Conservation (phyloP, 2,888 invertebrate species). For the Cerastoderma edule region DNA sequence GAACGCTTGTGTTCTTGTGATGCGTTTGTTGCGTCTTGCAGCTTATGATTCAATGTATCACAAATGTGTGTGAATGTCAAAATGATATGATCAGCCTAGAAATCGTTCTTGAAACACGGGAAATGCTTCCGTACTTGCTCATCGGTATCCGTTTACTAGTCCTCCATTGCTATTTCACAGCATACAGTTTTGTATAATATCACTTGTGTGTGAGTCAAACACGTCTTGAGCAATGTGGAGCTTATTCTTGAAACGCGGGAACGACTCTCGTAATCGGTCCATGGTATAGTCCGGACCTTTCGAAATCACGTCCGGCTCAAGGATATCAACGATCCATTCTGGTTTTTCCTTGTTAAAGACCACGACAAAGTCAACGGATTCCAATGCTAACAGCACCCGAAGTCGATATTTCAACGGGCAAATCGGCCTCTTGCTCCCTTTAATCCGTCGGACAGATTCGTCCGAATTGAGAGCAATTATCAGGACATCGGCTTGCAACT, state of each 20-base stretch:
- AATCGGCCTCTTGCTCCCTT: slow-evolving; percentile 29
- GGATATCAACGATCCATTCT: slow-evolving; percentile 26
- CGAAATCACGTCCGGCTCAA: slow-evolving; percentile 33
- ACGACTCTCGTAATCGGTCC: background rate
- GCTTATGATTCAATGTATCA: too few relatives aligned
- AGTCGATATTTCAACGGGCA: slow-evolving; percentile 16
- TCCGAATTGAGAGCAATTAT: slow-evolving; percentile 24
- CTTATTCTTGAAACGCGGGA: background rate
- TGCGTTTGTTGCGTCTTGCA: too few relatives aligned
- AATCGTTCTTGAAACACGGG: too few relatives aligned
- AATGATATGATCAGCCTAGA: too few relatives aligned
- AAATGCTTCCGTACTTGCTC: too few relatives aligned
- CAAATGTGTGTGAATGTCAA: too few relatives aligned
- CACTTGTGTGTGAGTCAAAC: slow-evolving; percentile 6
- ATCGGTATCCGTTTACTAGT: too few relatives aligned
- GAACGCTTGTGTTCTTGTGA: too few relatives aligned
- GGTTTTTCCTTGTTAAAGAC: slow-evolving; percentile 27
- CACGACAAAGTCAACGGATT: slow-evolving; percentile 38
- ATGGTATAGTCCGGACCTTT: slow-evolving; percentile 23
- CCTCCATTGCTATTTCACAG: too few relatives aligned
- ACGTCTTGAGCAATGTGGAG: background rate
- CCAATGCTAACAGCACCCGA: slow-evolving; percentile 15
- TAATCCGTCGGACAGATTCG: slow-evolving; percentile 22
- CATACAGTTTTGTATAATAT: background rate
- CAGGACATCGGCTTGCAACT: slow-evolving; percentile 18